Percentiles rank a stretch among this genome's conserved stretches.
These are phyloP conservation scores for Triops longicaudatus DNA, from an alignment of 1,140 invertebrate species.

Conservation along the genomic window DNA sequence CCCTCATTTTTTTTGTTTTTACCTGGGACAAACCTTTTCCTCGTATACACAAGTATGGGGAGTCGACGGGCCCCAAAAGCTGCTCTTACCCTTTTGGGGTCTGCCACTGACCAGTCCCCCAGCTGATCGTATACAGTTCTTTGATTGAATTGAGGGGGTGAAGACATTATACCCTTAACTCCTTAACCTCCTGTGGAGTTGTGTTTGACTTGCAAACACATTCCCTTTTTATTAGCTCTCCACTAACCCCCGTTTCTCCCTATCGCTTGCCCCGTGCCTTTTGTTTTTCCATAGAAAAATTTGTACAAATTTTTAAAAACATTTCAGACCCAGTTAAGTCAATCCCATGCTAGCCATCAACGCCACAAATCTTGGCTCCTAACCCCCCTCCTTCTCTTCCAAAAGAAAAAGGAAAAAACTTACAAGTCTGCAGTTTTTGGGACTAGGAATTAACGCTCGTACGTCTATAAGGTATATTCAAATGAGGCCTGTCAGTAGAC, in stretches of 20 bases:
- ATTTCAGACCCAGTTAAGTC: too few species aligned
- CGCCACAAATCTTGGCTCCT: not conserved
- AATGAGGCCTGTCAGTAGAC: conserved; percentile 11
- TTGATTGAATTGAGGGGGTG: conserved; percentile 14
- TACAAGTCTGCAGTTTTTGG: not conserved
- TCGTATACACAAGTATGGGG: too few species aligned
- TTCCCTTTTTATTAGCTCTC: conserved; percentile 2
- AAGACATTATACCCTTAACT: conserved; percentile 11
- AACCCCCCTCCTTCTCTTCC: not conserved
- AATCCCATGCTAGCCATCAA: too few species aligned
- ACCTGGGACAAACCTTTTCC: not conserved
- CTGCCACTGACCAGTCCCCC: not conserved
- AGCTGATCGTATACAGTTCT: not conserved
- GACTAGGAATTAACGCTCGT: not conserved
- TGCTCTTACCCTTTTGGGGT: too few species aligned
- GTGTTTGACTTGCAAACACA: conserved; percentile 15
- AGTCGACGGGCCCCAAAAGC: too few species aligned
- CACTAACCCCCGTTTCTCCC: not conserved
- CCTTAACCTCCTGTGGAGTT: conserved; percentile 14
- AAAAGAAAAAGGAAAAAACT: not conserved
- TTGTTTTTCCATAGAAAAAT: too few species aligned
- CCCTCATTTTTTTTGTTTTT: not conserved
- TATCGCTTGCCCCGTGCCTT: too few species aligned
- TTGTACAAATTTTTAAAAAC: too few species aligned
- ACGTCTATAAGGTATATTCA: conserved; percentile 7